Base-by-base conservation (phyloP, 2,113 vertebrate species). In the Polyodon spathula region DNA sequence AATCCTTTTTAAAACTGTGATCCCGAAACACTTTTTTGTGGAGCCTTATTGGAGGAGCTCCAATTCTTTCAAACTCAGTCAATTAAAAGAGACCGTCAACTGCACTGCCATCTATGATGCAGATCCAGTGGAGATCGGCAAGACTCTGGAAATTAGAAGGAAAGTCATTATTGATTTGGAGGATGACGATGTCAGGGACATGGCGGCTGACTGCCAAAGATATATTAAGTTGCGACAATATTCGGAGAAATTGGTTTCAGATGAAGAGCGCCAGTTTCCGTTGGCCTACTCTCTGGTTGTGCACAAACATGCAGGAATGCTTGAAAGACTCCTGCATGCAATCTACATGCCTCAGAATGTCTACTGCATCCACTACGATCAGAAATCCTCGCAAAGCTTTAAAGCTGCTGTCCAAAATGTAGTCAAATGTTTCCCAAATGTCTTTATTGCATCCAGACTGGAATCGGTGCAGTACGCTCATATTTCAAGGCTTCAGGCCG, bases 331-430 rank as follows among this genome's bases (percentile, higher is more conserved):
- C 6, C 82, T 97, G 17, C 81, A 79, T 16, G 79, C 92, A 27
- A 79, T 93, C 61, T 97, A 95, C 38, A 81, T 78, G 55, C 85
- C 57, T 67, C 83, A 91, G 17, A 97, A 95, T 68, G 68, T 97
- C 68, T 97, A 97, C 66, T 97, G 94, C 67, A 89, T 97, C 39
- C 94, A 97, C 80, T 93, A 93, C 65, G 94, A 97, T 69, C 81
- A 70, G 55, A 97, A 97, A 75, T 86, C 94, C 12, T 55, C 87
- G 2, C 69, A 70, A 15, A 58, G 61, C 5, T 97, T 97, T 68
- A 90, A 89, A 65, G 70, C 65, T 52, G 92, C 93, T 61, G 78
- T 95, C 67, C 72, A 81, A 60, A 94, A 87, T 71, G 64, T 97
- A 61, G 92, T 89, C 41, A 86, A 65, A 9, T 97, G 93, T 65